A percentile compares a stretch with the other conserved stretches of the same genome.
Conservation (phyloP, 2,113 vertebrate genomes). For the Onychostruthus taczanowskii region DNA sequence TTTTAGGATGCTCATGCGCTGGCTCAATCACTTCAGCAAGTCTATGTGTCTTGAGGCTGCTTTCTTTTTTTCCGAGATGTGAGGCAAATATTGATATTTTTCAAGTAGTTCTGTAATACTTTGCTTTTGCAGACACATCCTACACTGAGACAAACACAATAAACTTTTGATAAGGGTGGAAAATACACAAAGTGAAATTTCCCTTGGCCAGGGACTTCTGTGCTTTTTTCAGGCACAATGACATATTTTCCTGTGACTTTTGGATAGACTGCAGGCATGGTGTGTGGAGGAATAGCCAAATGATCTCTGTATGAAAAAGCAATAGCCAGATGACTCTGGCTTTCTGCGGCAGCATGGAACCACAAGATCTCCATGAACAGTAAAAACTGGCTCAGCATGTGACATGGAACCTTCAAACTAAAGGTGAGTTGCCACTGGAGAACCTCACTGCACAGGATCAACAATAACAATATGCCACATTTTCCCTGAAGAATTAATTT, state of each 20-base stretch:
- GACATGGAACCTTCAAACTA: background rate
- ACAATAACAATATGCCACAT: background rate
- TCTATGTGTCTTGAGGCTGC: background rate
- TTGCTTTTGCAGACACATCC: background rate
- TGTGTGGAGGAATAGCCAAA: background rate
- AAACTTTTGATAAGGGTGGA: background rate
- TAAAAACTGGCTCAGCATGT: background rate
- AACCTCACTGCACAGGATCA: background rate
- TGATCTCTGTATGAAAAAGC: background rate
- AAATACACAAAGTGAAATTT: background rate
- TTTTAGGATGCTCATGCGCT: background rate
- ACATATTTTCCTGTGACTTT: background rate
- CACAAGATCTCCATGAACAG: background rate
- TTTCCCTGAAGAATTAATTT: background rate
- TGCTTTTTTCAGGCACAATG: background rate
- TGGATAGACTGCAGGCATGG: background rate
- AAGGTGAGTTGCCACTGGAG: background rate
- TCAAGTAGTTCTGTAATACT: background rate
- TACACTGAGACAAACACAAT: background rate
- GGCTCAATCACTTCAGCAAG: background rate
- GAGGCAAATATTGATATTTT: background rate
- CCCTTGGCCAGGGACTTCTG: background rate
- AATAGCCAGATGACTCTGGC: background rate
- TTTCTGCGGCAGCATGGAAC: background rate
- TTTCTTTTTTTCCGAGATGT: background rate